Evolutionary conservation across 1,140 invertebrate species (phyloP).

Genomic region (Drosophila repletoides): DNA sequence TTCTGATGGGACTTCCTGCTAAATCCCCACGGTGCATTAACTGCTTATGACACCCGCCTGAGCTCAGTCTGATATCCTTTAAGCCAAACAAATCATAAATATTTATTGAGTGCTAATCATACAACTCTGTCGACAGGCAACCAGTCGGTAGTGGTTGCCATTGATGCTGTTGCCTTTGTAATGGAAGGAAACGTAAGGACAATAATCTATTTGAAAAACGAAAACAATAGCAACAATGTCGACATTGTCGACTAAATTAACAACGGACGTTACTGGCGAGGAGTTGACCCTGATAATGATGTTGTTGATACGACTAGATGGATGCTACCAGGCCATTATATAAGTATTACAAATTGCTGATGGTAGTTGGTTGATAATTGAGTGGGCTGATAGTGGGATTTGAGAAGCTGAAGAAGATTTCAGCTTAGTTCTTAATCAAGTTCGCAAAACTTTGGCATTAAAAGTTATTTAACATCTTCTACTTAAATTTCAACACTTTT

Average conservation of each 20-base stretch:
- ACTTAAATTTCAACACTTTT: no score
- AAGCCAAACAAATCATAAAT: constrained; percentile 46
- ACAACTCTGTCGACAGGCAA: constrained; percentile 20
- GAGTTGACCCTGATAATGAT: constrained; percentile 42
- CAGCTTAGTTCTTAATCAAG: no score
- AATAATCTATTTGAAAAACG: constrained; percentile 60
- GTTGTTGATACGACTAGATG: constrained; percentile 29
- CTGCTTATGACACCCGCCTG: constrained; percentile 14
- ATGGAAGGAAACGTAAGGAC: not conserved
- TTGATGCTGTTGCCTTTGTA: constrained; percentile 20
- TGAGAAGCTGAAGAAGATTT: no score
- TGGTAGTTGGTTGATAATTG: constrained; percentile 38
- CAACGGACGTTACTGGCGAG: not conserved
- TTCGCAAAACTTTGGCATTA: no score
- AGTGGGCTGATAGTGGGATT: not conserved
- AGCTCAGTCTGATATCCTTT: not conserved
- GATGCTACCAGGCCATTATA: constrained; percentile 47
- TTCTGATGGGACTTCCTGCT: not conserved
- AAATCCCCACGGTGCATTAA: not conserved
- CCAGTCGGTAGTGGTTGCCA: constrained; percentile 10
- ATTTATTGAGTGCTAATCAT: constrained; percentile 69
- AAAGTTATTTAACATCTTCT: no score
- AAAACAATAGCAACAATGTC: constrained; percentile 28
- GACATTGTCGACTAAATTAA: constrained; percentile 2
- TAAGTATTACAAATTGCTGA: constrained; percentile 58